Base-by-base conservation (phyloP, 2,888 invertebrate species). In the Strigamia maritima region DNA sequence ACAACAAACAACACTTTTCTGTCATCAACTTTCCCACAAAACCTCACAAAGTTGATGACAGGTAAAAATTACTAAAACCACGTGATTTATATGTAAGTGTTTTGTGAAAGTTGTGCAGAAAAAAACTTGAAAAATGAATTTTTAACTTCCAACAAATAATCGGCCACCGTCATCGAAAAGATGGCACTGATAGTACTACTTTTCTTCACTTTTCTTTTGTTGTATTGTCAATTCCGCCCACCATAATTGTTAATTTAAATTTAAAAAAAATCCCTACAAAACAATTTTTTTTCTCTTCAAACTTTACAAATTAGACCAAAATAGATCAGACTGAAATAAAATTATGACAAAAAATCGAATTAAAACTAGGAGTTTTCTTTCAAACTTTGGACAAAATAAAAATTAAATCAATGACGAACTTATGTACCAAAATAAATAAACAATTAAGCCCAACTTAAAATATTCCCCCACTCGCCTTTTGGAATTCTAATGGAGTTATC, bases 81-180 rank as follows among this genome's bases (percentile, higher is more conserved):
- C 65, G 24, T 65, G 65, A 65, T 65, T 65, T 65, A 65, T 65
- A 65, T 26, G 65, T 65, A 65, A 65, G 65, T 65, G 65, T 65
- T 65, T 65, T 65, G 65, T 22, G 22, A 65, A 65, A 65, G 24
- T 26, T 28, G 65, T 65, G 65, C 65, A 24, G 49, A 44, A 44
- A 44, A 35, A 60, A 60, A 22, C n/a, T n/a, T n/a, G n/a, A 22
- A 60, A 24, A 65, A 31, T 4, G 2, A 31, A 31, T 6, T 65
- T 65, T 10, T 8, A 65, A 65, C 22, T 22, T 65, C 14, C 14
- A 28, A 28, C 65, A 65, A 65, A 65, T 60, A 65, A 65, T 65
- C 65, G 65, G 7, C 26, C 65, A 65, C 65, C 24, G 24, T 65
- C 16, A 22, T 26, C 65, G 24, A 24, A 65, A 65, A 14, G 28